phyloP scores from a whole-genome alignment of 2,888 invertebrate genomes.

The Nasonia oneida region DNA sequence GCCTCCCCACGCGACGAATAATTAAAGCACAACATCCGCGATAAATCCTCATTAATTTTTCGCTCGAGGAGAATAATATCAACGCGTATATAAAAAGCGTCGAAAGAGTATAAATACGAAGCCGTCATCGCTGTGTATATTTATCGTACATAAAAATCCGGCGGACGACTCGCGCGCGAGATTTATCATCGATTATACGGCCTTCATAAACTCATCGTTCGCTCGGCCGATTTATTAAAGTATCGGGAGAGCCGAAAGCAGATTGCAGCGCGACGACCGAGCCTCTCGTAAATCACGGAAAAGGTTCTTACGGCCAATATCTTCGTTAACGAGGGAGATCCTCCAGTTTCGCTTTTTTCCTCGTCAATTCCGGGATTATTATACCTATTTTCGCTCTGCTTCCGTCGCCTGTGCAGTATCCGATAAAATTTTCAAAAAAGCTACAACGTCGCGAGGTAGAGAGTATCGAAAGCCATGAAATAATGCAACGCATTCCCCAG shows the following conservation, averaged over 20 bases:
- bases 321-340: constrained; percentile 39
- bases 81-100: neutral
- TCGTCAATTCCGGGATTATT: neutral
- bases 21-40: neutral
- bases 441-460: neutral
- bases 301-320: constrained; percentile 45
- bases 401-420: neutral
- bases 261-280: constrained; percentile 31
- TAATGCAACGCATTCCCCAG: neutral
- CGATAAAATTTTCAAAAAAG: neutral
- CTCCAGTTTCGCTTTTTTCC: neutral
- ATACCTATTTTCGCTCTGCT: neutral
- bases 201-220: constrained; percentile 55
- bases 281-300: constrained; percentile 28
- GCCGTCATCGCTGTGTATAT: constrained; percentile 19
- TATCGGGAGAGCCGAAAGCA: constrained; percentile 42
- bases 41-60: constrained; percentile 1
- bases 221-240: constrained; percentile 52
- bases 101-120: constrained; percentile 8
- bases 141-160: constrained; percentile 54
- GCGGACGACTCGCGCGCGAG: neutral
- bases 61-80: neutral
- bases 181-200: constrained; percentile 56
- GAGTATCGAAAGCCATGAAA: neutral
- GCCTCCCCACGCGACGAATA: neutral